phyloP scores from a whole-genome alignment of 2,113 vertebrate species.

The Ceuthmochares aereus region DNA sequence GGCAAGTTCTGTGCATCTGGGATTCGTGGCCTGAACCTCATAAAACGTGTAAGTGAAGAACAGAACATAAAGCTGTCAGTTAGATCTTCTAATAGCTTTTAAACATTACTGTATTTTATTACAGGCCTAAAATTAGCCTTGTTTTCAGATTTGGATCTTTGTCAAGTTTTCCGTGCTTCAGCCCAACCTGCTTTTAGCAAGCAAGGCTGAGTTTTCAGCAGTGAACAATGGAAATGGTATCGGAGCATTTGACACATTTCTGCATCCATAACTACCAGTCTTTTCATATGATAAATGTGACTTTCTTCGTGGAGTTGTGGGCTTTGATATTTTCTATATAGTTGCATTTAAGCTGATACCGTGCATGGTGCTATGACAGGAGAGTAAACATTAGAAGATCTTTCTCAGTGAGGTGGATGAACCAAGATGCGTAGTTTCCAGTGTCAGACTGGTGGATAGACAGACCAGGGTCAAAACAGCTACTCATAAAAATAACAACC shows the following conservation, averaged over 20 bases:
- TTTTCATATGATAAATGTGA: not conserved
- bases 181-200: not conserved
- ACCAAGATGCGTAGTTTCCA: not conserved
- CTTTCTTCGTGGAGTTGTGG: not conserved
- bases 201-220: not conserved
- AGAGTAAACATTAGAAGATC: not conserved
- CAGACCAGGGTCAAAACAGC: not conserved
- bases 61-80: constrained; percentile 35
- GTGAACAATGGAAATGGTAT: not conserved
- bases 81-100: constrained; percentile 45
- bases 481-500: not conserved
- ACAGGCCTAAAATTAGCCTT: constrained; percentile 47
- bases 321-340: not conserved
- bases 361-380: not conserved
- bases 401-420: not conserved
- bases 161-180: not conserved
- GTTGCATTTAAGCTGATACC: not conserved
- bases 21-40: not conserved
- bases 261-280: not conserved
- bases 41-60: not conserved
- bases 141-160: constrained; percentile 10
- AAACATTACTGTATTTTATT: constrained; percentile 37
- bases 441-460: not conserved
- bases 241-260: not conserved
- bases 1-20: not conserved